Percentiles rank a stretch among this genome's conserved stretches.
phyloP scores from a whole-genome alignment of 2,888 invertebrate species.

The Drosophila pegasa region DNA sequence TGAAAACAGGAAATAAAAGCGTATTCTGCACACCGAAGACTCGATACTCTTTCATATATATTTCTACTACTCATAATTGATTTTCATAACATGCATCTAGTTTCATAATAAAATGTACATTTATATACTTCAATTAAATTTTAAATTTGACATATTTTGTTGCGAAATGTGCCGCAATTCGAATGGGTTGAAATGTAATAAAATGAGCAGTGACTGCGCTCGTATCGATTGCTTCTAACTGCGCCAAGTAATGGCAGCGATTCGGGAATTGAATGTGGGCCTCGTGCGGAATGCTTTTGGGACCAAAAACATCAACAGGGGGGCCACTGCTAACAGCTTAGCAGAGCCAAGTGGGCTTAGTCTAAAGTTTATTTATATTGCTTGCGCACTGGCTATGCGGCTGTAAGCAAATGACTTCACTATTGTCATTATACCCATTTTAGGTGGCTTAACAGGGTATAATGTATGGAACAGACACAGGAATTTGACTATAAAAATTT shows the following conservation, averaged over 20 bases:
- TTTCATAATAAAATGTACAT: background rate
- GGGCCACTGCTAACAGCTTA: conserved; percentile 30
- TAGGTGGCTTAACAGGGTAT: background rate
- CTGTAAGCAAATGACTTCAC: conserved; percentile 25
- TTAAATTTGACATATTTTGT: background rate
- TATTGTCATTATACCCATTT: conserved; percentile 7
- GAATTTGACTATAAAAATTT: too few species aligned
- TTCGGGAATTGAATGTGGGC: conserved; percentile 30
- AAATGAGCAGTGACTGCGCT: conserved; percentile 25
- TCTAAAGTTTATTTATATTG: conserved; percentile 58
- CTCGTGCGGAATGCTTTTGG: background rate
- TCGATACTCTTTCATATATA: background rate
- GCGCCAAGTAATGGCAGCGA: conserved; percentile 34
- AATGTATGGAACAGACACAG: too few species aligned
- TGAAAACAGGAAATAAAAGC: conserved; percentile 27
- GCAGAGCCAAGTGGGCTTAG: conserved; percentile 56
- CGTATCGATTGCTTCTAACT: conserved; percentile 44
- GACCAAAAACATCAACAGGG: background rate
- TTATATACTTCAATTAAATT: background rate
- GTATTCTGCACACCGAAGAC: background rate
- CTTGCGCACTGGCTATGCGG: conserved; percentile 20
- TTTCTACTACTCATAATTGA: background rate
- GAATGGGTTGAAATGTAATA: background rate
- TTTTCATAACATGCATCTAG: accelerated
- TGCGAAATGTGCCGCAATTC: background rate